These are phyloP conservation scores for Aphelenchoides avenae DNA, from an alignment of 1,140 invertebrate species.

Conservation along the genomic window DNA sequence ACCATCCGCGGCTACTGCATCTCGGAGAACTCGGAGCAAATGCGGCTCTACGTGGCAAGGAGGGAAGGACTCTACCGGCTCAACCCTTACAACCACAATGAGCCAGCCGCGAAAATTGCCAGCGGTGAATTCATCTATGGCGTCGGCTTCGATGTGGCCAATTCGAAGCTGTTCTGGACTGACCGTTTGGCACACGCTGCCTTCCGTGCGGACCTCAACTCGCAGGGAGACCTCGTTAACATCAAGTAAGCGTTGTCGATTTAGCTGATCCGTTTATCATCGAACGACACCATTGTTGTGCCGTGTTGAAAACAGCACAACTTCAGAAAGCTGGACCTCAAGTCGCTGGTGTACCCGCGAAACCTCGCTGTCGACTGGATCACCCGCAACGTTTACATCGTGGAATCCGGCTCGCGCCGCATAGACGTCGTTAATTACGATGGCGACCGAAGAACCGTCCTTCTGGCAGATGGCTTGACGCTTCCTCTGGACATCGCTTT, in stretches of 20 bases:
- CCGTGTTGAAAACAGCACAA: no score
- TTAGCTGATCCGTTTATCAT: not conserved
- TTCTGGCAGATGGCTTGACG: conserved; percentile 82
- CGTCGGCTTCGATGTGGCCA: conserved; percentile 77
- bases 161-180: conserved; percentile 82
- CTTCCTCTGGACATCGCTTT: conserved; percentile 82
- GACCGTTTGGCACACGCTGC: conserved; percentile 54
- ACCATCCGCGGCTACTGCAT: conserved; percentile 51
- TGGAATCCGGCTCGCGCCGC: conserved; percentile 80
- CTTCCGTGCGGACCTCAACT: conserved; percentile 53
- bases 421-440: conserved; percentile 87
- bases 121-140: conserved; percentile 64
- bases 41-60: conserved; percentile 77
- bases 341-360: conserved; percentile 83
- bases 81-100: conserved; percentile 60
- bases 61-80: conserved; percentile 65
- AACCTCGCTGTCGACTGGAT: conserved; percentile 90
- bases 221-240: conserved; percentile 58
- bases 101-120: conserved; percentile 70
- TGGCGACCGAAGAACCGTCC: conserved; percentile 77
- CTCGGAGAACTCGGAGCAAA: conserved; percentile 54
- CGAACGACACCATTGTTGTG: no score
- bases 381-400: conserved; percentile 87
- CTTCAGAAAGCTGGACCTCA: conserved; percentile 69
- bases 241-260: conserved; percentile 56